A percentile compares a stretch with the other conserved stretches of the same genome.
These are phyloP conservation scores for Drosophila pullipes DNA, from an alignment of 2,888 invertebrate genomes.

Conservation along the genomic window DNA sequence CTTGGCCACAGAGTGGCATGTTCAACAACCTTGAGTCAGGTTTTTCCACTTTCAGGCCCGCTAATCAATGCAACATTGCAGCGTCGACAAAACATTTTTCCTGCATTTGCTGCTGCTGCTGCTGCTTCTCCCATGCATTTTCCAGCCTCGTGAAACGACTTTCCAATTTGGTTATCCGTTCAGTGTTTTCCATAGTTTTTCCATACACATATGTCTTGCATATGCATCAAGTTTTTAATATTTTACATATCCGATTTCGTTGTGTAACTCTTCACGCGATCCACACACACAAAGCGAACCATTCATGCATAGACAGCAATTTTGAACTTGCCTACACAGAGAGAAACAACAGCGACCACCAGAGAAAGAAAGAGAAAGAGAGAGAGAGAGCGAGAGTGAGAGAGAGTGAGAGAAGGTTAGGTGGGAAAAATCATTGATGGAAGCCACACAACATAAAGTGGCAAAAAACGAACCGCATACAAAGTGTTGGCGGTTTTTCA, in stretches of 20 bases:
- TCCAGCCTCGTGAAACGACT: slow-evolving; percentile 59
- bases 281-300: slow-evolving; percentile 39
- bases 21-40: slow-evolving; percentile 83
- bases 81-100: slow-evolving; percentile 68
- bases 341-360: neutral
- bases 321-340: slow-evolving; percentile 55
- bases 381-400: slow-evolving; percentile 7
- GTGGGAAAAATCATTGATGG: slow-evolving; percentile 64
- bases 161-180: slow-evolving; percentile 69
- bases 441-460: slow-evolving; percentile 56
- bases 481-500: slow-evolving; percentile 25
- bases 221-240: slow-evolving; percentile 47
- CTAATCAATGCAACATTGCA: slow-evolving; percentile 66
- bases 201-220: slow-evolving; percentile 35
- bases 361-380: slow-evolving; percentile 3
- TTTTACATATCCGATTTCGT: slow-evolving; percentile 45
- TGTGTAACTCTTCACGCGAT: slow-evolving; percentile 76
- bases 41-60: slow-evolving; percentile 80
- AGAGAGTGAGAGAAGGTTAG: slow-evolving; percentile 4
- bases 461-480: slow-evolving; percentile 10
- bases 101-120: slow-evolving; percentile 33
- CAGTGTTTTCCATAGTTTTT: slow-evolving; percentile 41
- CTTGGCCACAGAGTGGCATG: slow-evolving; percentile 56
- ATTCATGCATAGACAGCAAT: slow-evolving; percentile 64
- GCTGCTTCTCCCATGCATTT: slow-evolving; percentile 63